Conservation (phyloP, 1,140 invertebrate genomes). For the Polypedilum pembai region DNA sequence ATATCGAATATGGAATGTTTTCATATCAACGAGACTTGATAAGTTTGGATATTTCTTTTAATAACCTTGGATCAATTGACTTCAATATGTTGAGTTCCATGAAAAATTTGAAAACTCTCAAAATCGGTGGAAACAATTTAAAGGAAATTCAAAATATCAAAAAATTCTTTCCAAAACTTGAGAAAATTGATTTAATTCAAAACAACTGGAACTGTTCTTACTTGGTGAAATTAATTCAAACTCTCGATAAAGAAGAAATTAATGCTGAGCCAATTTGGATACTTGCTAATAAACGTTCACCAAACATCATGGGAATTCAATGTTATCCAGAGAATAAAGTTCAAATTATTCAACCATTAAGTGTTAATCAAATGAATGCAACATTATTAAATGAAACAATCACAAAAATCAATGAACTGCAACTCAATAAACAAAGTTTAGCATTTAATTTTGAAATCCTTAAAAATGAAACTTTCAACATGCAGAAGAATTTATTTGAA, state of each 20-base stretch:
- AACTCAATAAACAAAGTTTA: background rate
- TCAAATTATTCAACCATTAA: background rate
- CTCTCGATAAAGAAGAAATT: background rate
- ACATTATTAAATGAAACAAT: background rate
- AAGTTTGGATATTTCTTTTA: background rate
- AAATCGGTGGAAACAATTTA: background rate
- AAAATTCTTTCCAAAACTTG: background rate
- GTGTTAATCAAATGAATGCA: background rate
- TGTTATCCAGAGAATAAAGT: background rate
- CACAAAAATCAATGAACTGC: background rate
- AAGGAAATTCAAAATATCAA: background rate
- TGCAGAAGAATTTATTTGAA: background rate
- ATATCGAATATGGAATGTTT: background rate
- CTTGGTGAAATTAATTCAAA: background rate
- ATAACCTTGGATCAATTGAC: background rate
- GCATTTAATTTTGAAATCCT: background rate
- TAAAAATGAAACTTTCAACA: background rate
- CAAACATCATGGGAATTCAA: background rate
- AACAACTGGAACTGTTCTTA: background rate
- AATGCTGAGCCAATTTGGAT: background rate
- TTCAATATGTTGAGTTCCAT: background rate
- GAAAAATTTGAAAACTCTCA: background rate
- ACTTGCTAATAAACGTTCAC: background rate
- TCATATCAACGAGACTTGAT: background rate
- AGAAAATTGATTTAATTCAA: background rate